These are phyloP conservation scores for Sycobia sp. DNA, from an alignment of 1,140 invertebrate genomes.

Conservation along the genomic window DNA sequence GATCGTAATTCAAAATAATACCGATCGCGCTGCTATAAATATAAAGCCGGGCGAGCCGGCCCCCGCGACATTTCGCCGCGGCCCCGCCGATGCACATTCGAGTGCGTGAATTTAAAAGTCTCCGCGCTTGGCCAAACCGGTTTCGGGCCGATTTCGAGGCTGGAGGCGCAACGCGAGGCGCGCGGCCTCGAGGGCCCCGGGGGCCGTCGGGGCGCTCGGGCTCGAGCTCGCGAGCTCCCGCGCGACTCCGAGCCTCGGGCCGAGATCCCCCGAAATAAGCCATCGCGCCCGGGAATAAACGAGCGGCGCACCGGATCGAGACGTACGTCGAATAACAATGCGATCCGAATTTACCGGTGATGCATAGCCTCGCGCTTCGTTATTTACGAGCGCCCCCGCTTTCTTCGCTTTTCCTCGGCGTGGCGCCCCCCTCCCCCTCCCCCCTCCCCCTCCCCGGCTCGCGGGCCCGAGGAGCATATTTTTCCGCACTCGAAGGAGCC, in stretches of 20 bases:
- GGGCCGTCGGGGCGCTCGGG: not conserved
- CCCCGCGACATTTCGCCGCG: conserved; percentile 28
- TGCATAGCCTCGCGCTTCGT: conserved; percentile 23
- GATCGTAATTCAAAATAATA: conserved; percentile 31
- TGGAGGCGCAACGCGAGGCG: not conserved
- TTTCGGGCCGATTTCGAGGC: conserved; percentile 26
- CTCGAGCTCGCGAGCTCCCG: too few relatives aligned
- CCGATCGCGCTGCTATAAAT: conserved; percentile 26
- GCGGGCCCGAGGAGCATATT: too few relatives aligned
- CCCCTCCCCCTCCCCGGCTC: not conserved
- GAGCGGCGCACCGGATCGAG: conserved; percentile 15
- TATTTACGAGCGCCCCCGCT: conserved; percentile 31
- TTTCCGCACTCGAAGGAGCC: too few relatives aligned
- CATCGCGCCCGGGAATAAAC: conserved; percentile 8
- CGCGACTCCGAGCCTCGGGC: conserved; percentile 22
- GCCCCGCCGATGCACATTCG: conserved; percentile 7
- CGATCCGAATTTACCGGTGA: conserved; percentile 31
- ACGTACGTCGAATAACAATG: conserved; percentile 36
- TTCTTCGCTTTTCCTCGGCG: not conserved
- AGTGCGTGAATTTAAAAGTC: conserved; percentile 26
- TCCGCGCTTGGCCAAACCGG: conserved; percentile 9
- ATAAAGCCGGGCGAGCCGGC: too few relatives aligned
- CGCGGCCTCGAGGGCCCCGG: not conserved
- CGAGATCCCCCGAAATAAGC: conserved; percentile 32
- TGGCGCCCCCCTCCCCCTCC: not conserved